Evolutionary conservation across 2,888 invertebrate species (phyloP), one percentile per base, ranked within the genome.

Genomic region (Autographa gamma): DNA sequence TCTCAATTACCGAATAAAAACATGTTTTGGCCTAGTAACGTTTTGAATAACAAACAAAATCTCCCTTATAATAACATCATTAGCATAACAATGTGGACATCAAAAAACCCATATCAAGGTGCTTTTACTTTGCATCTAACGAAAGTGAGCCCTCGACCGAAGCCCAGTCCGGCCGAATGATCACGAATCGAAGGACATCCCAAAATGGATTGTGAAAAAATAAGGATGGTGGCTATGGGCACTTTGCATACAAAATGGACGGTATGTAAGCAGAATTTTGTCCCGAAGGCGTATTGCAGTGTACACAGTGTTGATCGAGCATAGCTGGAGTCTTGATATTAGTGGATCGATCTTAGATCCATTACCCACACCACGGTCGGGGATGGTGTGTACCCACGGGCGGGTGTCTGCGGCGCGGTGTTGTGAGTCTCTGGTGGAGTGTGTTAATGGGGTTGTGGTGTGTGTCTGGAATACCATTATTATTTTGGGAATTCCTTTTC

Each of bases 331-430:
- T 80, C 87, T 88, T 88, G 88, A 89, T 90, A 88, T 90, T 87
- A 87, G 85, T 77, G 76, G 86, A 90, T 91, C 91, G 89, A 90
- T 90, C 88, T 85, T 82, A 83, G 86, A 88, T 89, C 91, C 91
- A 91, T 91, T 91, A 91, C 91, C 89, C 91, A 89, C 87, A 86
- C 91, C 84, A 85, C 84, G 68, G 67, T 56, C 74, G 72, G 68
- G 67, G 63, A 68, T 41, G 71, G 79, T 32, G 78, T 78, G 86
- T 72, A 82, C 76, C n/a, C n/a, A 89, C 78, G 79, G 79, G 65
- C 25, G 2, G 32, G 48, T 66, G 14, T 34, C 73, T 67, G 75
- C 16, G 63, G 71, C 70, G 76, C 66, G 60, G 62, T 56, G 60
- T 16, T 25, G 7, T 3, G 38, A 7, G 16, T 14, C 34, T 69